Percentiles rank a stretch among this genome's conserved stretches.
These are phyloP conservation scores for Alethe castanea DNA, from an alignment of 2,113 vertebrate species.

Conservation along the genomic window DNA sequence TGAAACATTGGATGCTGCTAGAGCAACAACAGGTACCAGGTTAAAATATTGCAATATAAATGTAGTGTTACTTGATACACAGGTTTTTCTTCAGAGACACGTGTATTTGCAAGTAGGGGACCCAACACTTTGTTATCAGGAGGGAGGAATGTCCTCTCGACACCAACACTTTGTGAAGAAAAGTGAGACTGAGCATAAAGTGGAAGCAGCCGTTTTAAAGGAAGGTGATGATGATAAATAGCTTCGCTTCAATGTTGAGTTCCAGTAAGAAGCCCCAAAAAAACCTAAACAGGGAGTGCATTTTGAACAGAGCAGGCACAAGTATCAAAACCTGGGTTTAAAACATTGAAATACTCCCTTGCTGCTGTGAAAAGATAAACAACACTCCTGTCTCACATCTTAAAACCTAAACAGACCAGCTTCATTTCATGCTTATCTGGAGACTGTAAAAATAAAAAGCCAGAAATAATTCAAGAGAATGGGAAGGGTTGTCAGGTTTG, in stretches of 20 bases:
- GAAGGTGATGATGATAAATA: constrained; percentile 21
- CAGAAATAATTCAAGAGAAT: neutral
- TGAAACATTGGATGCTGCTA: constrained; percentile 49
- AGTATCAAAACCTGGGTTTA: neutral
- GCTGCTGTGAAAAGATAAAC: neutral
- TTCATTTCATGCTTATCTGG: neutral
- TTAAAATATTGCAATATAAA: constrained; percentile 60
- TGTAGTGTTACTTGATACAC: constrained; percentile 48
- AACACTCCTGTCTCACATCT: neutral
- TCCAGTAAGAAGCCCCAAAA: constrained; percentile 25
- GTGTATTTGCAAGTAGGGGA: constrained; percentile 14
- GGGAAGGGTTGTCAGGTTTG: neutral
- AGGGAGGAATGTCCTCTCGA: neutral
- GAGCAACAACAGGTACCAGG: constrained; percentile 63
- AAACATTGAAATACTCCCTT: neutral
- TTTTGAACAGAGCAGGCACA: neutral
- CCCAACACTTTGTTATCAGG: neutral
- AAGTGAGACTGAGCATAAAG: neutral
- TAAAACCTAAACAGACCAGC: neutral
- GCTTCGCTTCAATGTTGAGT: constrained; percentile 18
- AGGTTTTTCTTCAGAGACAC: constrained; percentile 2
- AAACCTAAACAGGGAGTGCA: neutral
- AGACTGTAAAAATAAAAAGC: neutral
- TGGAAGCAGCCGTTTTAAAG: neutral
- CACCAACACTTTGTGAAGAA: neutral